These are phyloP conservation scores for Hyphantria cunea DNA, from an alignment of 1,140 invertebrate species.

Conservation along the genomic window DNA sequence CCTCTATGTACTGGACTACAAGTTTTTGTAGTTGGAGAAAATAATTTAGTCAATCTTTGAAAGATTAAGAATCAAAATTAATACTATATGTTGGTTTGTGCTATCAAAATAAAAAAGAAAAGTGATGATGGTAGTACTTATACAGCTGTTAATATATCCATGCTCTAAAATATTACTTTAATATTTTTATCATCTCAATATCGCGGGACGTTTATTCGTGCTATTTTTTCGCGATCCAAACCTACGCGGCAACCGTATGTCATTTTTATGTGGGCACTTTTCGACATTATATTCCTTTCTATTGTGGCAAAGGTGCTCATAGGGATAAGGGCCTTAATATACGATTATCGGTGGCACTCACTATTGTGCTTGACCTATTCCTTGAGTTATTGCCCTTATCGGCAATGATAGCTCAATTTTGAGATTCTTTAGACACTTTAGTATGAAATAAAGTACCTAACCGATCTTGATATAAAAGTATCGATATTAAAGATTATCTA, in stretches of 20 bases:
- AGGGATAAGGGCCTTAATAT: slow-evolving; percentile 80
- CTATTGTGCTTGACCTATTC: slow-evolving; percentile 79
- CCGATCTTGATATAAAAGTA: too few species aligned
- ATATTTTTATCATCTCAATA: slow-evolving; percentile 33
- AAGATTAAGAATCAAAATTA: too few species aligned
- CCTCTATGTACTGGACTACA: too few species aligned
- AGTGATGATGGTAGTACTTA: too few species aligned
- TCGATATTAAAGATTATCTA: too few species aligned
- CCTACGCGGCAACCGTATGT: slow-evolving; percentile 59
- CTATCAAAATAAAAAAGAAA: too few species aligned
- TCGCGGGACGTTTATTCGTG: slow-evolving; percentile 27
- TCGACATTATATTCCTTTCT: slow-evolving; percentile 77
- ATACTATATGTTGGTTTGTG: too few species aligned
- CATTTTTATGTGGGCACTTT: slow-evolving; percentile 80
- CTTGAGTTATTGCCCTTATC: slow-evolving; percentile 68
- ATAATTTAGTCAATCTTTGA: too few species aligned
- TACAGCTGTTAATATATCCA: neutral
- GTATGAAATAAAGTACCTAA: slow-evolving; percentile 28
- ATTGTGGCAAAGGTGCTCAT: slow-evolving; percentile 77
- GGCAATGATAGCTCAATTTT: slow-evolving; percentile 47
- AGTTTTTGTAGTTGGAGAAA: too few species aligned
- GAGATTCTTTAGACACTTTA: slow-evolving; percentile 35
- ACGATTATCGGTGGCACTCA: slow-evolving; percentile 80
- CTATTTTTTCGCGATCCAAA: slow-evolving; percentile 60
- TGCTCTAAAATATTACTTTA: slow-evolving; percentile 15